phyloP scores from a whole-genome alignment of 2,888 invertebrate genomes.

The Limenitis camilla region DNA sequence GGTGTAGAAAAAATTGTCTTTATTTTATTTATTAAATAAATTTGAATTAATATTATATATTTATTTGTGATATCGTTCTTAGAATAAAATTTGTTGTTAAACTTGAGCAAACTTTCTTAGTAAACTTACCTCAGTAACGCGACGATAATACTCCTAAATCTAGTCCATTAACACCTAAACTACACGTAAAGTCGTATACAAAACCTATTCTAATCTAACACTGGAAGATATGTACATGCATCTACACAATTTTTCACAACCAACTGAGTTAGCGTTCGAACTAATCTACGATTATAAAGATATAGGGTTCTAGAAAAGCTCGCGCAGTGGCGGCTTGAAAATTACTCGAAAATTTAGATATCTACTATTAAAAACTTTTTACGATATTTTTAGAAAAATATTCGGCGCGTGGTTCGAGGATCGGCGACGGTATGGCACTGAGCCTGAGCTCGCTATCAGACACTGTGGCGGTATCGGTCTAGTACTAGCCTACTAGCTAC shows the following conservation, averaged over 20 bases:
- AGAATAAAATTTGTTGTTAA: too few relatives aligned
- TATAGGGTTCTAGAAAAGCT: slow-evolving; percentile 8
- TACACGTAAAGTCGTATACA: slow-evolving; percentile 13
- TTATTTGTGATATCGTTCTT: too few relatives aligned
- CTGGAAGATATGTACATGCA: slow-evolving; percentile 22
- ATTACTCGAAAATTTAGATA: slow-evolving; percentile 8
- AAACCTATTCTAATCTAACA: slow-evolving; percentile 19
- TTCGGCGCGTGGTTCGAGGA: slow-evolving; percentile 52
- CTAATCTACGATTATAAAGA: slow-evolving; percentile 10
- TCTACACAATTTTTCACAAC: slow-evolving; percentile 42
- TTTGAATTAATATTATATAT: too few relatives aligned
- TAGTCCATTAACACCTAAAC: slow-evolving; percentile 24
- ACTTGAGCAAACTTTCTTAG: slow-evolving; percentile 2
- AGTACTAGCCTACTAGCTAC: slow-evolving; percentile 46
- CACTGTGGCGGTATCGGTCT: slow-evolving; percentile 52
- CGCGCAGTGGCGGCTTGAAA: slow-evolving; percentile 9
- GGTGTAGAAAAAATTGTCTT: too few relatives aligned
- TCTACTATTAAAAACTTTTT: slow-evolving; percentile 27
- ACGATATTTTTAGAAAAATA: slow-evolving; percentile 27
- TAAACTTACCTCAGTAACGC: slow-evolving; percentile 17
- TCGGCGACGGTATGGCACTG: slow-evolving; percentile 56
- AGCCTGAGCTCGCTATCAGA: slow-evolving; percentile 48
- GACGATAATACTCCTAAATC: slow-evolving; percentile 15
- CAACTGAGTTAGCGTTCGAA: slow-evolving; percentile 42
- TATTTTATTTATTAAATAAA: too few relatives aligned